Base-by-base conservation (phyloP, 2,113 vertebrate species). In the Lasiurus cinereus region DNA sequence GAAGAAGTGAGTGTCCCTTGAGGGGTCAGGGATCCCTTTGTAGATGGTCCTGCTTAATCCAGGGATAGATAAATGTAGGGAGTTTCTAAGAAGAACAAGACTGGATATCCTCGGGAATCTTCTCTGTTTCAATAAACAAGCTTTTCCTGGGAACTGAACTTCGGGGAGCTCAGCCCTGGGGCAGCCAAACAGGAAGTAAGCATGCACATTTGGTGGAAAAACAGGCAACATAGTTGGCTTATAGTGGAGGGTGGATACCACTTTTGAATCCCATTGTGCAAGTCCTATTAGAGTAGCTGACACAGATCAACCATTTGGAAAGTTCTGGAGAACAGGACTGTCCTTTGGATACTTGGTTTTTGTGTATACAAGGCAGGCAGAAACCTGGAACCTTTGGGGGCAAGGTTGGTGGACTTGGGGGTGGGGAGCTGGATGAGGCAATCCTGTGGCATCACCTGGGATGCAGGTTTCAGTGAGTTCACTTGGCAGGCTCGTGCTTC, bases 91-190 rank as follows among this genome's bases (percentile, higher is more conserved):
- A 80, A 67, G 52, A 94, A 78, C 54, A 74, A 31, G 36, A 11
- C 15, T 48, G 22, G 31, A 88, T 64, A 72, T 70, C 22, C 43
- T 59, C 56, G 36, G 8, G 70, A 90, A 90, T 92, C 86, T 48
- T 84, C 91, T 82, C 91, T 82, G 14, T 48, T 92, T 85, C 59
- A 93, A 52, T 82, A 90, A 90, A 62, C 33, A 96, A 86, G 62
- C 33, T 93, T 88, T 91, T 94, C 72, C 73, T 85, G 52, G 54
- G 46, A 10, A 88, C 77, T 84, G 15, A 74, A 94, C 6, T 1
- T 7, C 21, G 14, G 10, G 62, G 54, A 64, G 39, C 62, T 95
- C 33, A 59, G 59, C 59, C 59, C 59, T 27, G 24, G 54, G 24
- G 31, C 31, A 93, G 79, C 16, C 43, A 67, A 82, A 78, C 16